These are phyloP conservation scores for Xylocampa areola DNA, from an alignment of 2,888 invertebrate species.

Conservation along the genomic window DNA sequence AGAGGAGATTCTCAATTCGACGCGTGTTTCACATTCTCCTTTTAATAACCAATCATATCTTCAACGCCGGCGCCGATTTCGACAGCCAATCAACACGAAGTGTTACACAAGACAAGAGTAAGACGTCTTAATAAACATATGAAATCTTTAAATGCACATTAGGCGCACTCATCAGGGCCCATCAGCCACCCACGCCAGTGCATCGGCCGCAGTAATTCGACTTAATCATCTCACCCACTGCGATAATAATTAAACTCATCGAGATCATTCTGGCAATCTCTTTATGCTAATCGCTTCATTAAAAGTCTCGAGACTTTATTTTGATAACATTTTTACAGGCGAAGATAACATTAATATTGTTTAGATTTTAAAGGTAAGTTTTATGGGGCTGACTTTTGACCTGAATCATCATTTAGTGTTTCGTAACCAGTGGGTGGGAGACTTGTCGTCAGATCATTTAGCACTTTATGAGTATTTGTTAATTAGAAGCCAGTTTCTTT, in stretches of 20 bases:
- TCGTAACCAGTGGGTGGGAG: conserved; percentile 18
- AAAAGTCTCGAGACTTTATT: conserved; percentile 25
- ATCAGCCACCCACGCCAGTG: conserved; percentile 59
- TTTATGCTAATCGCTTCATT: conserved; percentile 58
- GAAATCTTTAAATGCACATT: conserved; percentile 37
- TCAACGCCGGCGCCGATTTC: conserved; percentile 6
- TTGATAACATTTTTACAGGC: conserved; percentile 15
- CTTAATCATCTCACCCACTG: conserved; percentile 66
- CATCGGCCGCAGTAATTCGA: conserved; percentile 55
- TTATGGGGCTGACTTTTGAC: conserved; percentile 41
- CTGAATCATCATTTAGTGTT: conserved; percentile 23
- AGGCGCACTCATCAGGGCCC: conserved; percentile 35
- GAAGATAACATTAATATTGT: conserved; percentile 8
- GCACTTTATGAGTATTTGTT: conserved; percentile 12
- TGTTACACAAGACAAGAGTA: conserved; percentile 10
- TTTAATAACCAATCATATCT: conserved; percentile 24
- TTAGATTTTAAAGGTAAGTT: conserved; percentile 10
- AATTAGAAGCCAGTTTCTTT: conserved; percentile 28
- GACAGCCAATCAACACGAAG: conserved; percentile 17
- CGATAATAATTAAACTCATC: conserved; percentile 69
- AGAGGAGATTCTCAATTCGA: no score
- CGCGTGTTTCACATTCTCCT: conserved; percentile 12
- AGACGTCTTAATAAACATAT: conserved; percentile 10
- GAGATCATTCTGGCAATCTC: conserved; percentile 36
- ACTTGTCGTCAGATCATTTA: conserved; percentile 27